Percentiles rank a stretch among this genome's conserved stretches.
Conservation (phyloP, 2,113 vertebrate species). For the Clarias batrachus region DNA sequence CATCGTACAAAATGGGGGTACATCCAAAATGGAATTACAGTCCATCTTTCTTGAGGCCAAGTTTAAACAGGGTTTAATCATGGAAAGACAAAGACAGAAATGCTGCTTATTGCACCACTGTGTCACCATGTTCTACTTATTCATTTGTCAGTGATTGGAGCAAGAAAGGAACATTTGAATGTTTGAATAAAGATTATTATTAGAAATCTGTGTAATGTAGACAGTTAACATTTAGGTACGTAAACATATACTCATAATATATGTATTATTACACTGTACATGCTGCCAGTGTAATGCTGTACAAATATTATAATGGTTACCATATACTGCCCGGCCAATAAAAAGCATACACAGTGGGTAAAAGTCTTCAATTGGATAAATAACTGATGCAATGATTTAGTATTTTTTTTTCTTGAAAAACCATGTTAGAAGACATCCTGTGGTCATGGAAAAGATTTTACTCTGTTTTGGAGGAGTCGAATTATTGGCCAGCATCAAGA, state of each 20-base stretch:
- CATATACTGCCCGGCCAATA: neutral
- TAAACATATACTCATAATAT: neutral
- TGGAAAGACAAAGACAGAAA: neutral
- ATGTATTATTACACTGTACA: neutral
- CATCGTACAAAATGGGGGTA: neutral
- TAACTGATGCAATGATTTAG: no score
- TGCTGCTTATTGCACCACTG: neutral
- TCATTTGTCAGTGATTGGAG: neutral
- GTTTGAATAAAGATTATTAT: neutral
- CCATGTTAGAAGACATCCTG: no score
- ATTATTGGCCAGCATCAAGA: no score
- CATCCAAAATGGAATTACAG: neutral
- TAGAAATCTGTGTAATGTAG: neutral
- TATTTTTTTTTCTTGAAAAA: no score
- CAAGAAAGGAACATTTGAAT: neutral
- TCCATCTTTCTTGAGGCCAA: neutral
- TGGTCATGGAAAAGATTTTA: no score
- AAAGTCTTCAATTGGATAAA: no score
- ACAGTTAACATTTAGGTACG: neutral
- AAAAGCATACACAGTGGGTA: no score
- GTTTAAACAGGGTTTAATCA: neutral
- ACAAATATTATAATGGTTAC: neutral
- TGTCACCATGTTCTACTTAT: neutral
- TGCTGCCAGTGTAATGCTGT: neutral
- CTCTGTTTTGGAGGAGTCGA: no score